Conservation (phyloP, 1,140 invertebrate genomes). For the Bombus confusus region DNA sequence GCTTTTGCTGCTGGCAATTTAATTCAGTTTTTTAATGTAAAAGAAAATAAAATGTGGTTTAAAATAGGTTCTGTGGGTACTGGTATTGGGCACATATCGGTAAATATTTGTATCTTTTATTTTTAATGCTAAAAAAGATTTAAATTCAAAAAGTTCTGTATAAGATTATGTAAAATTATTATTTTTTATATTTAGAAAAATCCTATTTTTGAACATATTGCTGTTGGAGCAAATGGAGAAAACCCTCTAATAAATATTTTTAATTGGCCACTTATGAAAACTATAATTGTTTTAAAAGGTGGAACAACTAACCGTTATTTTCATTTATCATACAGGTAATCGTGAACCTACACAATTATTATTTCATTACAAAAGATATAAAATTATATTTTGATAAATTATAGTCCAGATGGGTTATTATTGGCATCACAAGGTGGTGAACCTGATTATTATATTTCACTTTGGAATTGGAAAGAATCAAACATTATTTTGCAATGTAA, state of each 20-base stretch:
- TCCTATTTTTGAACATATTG: conserved; percentile 87
- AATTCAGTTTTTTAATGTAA: conserved; percentile 89
- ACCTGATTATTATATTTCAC: conserved; percentile 93
- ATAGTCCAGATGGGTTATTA: conserved; percentile 89
- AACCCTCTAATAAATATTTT: conserved; percentile 91
- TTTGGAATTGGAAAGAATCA: conserved; percentile 93
- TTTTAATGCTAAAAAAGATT: neutral
- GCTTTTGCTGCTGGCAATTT: conserved; percentile 92
- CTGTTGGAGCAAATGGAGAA: conserved; percentile 88
- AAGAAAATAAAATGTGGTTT: conserved; percentile 86
- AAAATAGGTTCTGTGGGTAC: conserved; percentile 88
- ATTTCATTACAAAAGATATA: neutral
- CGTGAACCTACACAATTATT: neutral
- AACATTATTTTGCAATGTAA: conserved; percentile 89
- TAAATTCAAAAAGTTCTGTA: neutral
- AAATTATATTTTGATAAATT: conserved; percentile 49
- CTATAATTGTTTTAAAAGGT: conserved; percentile 87
- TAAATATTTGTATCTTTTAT: conserved; percentile 76
- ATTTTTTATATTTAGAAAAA: conserved; percentile 84
- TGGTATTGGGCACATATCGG: conserved; percentile 91
- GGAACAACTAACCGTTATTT: conserved; percentile 89
- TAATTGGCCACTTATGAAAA: conserved; percentile 89
- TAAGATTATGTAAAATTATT: neutral
- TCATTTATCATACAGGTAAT: conserved; percentile 90
- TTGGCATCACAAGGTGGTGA: conserved; percentile 92